Evolutionary conservation across 2,888 invertebrate species (phyloP).

Genomic region (Microctonus brassicae): DNA sequence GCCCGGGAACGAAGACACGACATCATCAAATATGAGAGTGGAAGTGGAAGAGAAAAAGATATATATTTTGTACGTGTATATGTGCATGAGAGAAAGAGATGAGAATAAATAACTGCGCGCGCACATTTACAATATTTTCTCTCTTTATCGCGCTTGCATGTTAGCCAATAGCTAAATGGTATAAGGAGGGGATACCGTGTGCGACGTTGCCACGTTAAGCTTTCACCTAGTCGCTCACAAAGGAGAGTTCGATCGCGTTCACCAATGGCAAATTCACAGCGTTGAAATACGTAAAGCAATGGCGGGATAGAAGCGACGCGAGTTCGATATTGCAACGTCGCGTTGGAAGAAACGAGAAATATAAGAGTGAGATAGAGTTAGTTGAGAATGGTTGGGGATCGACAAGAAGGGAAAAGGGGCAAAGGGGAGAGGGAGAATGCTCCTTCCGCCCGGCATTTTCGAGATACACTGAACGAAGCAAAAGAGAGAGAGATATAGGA

Average conservation of each 20-base stretch:
- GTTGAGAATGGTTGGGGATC: constrained; percentile 17
- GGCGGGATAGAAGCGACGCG: constrained; percentile 62
- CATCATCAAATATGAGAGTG: background rate
- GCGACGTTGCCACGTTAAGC: constrained; percentile 67
- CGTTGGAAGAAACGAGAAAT: constrained; percentile 31
- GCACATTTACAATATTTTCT: background rate
- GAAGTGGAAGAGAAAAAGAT: constrained; percentile 6
- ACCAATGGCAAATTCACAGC: constrained; percentile 54
- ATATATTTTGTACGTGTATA: background rate
- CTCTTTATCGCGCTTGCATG: background rate
- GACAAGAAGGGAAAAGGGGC: constrained; percentile 13
- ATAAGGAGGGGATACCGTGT: constrained; percentile 19
- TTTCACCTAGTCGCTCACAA: constrained; percentile 68
- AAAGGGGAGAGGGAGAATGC: constrained; percentile 21
- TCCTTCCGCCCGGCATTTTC: constrained; percentile 34
- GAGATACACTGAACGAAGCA: constrained; percentile 42
- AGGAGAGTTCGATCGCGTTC: constrained; percentile 63
- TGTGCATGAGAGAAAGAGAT: background rate
- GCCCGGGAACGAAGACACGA: constrained; percentile 29
- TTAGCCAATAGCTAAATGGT: background rate
- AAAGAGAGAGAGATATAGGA: constrained; percentile 34
- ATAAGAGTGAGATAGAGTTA: constrained; percentile 4
- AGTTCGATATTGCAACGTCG: constrained; percentile 60
- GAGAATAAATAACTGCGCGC: background rate
- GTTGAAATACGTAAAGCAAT: constrained; percentile 56